Percentiles rank a stretch among this genome's conserved stretches.
phyloP scores from a whole-genome alignment of 2,888 invertebrate species.

The Bombylius major region DNA sequence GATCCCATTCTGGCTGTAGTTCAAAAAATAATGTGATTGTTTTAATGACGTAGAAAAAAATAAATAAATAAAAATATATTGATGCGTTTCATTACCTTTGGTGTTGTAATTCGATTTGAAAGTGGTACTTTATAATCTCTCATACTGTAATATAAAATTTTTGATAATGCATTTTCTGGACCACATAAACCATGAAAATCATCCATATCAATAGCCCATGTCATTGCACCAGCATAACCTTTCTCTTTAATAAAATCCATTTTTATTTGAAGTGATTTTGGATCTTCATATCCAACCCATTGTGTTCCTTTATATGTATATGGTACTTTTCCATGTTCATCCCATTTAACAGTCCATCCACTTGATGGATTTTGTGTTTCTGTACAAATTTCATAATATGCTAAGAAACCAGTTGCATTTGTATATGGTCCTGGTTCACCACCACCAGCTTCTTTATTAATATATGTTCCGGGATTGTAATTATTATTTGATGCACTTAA shows the following conservation, averaged over 20 bases:
- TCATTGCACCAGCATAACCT: slow-evolving; percentile 81
- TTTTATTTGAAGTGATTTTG: slow-evolving; percentile 69
- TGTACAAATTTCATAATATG: slow-evolving; percentile 78
- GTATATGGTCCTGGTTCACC: slow-evolving; percentile 77
- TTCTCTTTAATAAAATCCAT: slow-evolving; percentile 77
- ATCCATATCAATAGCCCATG: slow-evolving; percentile 82
- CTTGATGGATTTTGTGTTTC: slow-evolving; percentile 54
- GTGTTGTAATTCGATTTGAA: slow-evolving; percentile 50
- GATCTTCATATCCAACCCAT: slow-evolving; percentile 85
- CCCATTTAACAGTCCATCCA: slow-evolving; percentile 76
- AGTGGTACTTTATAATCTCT: slow-evolving; percentile 54
- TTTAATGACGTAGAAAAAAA: background rate
- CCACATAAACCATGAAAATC: slow-evolving; percentile 79
- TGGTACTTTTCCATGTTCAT: slow-evolving; percentile 68
- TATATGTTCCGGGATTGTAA: slow-evolving; percentile 71
- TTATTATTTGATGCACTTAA: slow-evolving; percentile 70
- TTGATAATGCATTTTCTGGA: slow-evolving; percentile 57
- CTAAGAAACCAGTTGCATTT: slow-evolving; percentile 73
- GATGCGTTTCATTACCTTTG: slow-evolving; percentile 40
- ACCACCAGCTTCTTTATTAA: slow-evolving; percentile 83
- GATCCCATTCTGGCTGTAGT: slow-evolving; percentile 66
- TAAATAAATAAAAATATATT: slow-evolving; percentile 1
- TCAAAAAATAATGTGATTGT: slow-evolving; percentile 10
- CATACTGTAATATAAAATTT: slow-evolving; percentile 61
- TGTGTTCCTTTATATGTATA: slow-evolving; percentile 77